phyloP scores from a whole-genome alignment of 2,113 vertebrate genomes.

The Camarhynchus parvulus region DNA sequence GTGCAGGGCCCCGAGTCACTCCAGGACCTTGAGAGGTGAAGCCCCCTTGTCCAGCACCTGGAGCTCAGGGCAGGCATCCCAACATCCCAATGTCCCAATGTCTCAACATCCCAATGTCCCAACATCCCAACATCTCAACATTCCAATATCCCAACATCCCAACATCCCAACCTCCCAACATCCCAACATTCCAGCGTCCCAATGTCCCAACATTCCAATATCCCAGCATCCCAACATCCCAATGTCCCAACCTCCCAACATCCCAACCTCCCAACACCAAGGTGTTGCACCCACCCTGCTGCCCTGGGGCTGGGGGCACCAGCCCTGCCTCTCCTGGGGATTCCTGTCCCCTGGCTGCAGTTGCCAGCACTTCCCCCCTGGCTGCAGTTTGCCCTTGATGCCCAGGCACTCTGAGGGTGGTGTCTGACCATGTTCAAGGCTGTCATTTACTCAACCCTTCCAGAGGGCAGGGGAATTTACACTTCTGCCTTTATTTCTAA shows the following conservation, averaged over 20 bases:
- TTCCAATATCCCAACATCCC: no score
- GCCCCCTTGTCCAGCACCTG: rapidly evolving
- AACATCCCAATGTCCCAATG: not conserved
- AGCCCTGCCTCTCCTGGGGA: rapidly evolving
- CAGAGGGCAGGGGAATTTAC: not conserved
- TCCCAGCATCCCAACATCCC: not conserved
- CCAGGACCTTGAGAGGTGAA: not conserved
- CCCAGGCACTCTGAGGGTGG: not conserved
- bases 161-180: rapidly evolving
- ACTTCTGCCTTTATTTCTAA: not conserved
- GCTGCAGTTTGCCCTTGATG: rapidly evolving
- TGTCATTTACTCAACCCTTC: not conserved
- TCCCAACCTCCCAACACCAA: rapidly evolving
- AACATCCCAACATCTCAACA: rapidly evolving
- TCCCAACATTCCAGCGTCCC: rapidly evolving
- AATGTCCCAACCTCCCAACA: rapidly evolving
- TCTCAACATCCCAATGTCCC: no score
- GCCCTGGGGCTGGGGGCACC: not conserved
- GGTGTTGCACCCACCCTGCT: not conserved
- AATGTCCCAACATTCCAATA: no score
- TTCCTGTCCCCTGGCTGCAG: not conserved
- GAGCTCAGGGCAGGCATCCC: rapidly evolving
- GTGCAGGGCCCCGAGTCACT: rapidly evolving
- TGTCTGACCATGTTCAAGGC: not conserved
- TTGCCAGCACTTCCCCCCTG: not conserved